Base-by-base conservation (phyloP, 2,113 vertebrate species). In the Chionodraco myersi region DNA sequence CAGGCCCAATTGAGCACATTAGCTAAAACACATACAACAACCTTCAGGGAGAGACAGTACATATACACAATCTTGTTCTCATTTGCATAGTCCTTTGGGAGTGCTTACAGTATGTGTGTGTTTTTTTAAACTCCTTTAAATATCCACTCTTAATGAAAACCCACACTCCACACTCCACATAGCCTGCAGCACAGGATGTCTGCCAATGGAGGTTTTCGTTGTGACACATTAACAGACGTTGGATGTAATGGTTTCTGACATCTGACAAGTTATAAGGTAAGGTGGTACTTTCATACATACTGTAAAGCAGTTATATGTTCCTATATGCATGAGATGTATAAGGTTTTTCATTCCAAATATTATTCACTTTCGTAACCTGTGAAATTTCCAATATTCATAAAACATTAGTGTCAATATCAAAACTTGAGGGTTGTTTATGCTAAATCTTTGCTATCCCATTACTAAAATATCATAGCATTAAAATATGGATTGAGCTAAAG, bases 31-130 rank as follows among this genome's bases (percentile, higher is more conserved):
- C 80, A 87, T 62, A n/a, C 59, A 86, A 16, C 67, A 82, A 72
- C 83, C 90, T 87, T 86, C 53, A 79, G 88, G 85, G 79, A 80
- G 75, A 88, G 41, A 54, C 26, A 64, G 70, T 79, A 84, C 83
- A 91, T 75, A 89, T 83, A 72, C 71, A 75, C 79, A 34, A 74
- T 79, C 68, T 61, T 86, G 64, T 86, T 77, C 82, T 87, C 10
- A 89, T 89, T 86, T 90, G 79, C 88, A 86, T 85, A 69, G 64
- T 71, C 87, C 82, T 82, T 51, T 73, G 84, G 78, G 86, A 90
- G 45, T 72, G 62, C 48, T 69, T 65, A 54, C 58, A 76, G 67
- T 72, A 34, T 82, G 23, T 82, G 69, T 66, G 69, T 78, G 72
- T 84, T 82, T 80, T 84, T 76, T 48, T 15, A 77, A 78, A 85